phyloP scores from a whole-genome alignment of 2,113 vertebrate genomes.

The Helogale parvula region DNA sequence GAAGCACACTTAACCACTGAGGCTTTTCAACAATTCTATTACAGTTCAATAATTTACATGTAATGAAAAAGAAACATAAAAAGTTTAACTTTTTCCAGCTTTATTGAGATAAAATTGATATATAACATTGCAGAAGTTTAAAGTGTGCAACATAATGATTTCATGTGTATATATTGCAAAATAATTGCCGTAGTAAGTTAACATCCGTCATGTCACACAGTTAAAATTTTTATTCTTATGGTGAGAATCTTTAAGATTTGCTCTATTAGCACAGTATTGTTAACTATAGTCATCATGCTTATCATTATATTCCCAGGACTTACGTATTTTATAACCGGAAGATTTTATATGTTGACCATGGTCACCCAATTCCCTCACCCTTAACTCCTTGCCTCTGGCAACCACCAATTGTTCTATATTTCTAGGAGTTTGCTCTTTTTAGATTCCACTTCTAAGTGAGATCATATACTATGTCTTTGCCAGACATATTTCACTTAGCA shows the following conservation, averaged over 20 bases:
- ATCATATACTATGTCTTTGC: neutral
- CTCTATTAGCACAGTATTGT: neutral
- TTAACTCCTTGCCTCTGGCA: neutral
- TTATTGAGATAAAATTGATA: neutral
- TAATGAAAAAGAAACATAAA: neutral
- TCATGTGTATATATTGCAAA: neutral
- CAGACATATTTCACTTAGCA: neutral
- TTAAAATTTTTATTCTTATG: neutral
- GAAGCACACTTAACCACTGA: neutral
- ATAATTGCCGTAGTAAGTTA: neutral
- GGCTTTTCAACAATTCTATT: neutral
- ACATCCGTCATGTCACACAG: neutral
- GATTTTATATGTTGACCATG: neutral
- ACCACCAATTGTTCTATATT: neutral
- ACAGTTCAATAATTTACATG: neutral
- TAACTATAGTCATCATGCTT: neutral
- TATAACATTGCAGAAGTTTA: neutral
- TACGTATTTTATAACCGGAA: neutral
- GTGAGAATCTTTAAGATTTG: neutral
- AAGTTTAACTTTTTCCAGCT: neutral
- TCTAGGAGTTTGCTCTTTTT: neutral
- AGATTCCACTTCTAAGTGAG: neutral
- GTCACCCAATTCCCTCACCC: neutral
- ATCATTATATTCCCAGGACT: neutral
- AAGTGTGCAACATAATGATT: neutral